Evolutionary conservation across 2,797 vertebrate genomes (phyloP), one percentile per base, ranked within the genome.

Genomic region (Chaunax sp.): DNA sequence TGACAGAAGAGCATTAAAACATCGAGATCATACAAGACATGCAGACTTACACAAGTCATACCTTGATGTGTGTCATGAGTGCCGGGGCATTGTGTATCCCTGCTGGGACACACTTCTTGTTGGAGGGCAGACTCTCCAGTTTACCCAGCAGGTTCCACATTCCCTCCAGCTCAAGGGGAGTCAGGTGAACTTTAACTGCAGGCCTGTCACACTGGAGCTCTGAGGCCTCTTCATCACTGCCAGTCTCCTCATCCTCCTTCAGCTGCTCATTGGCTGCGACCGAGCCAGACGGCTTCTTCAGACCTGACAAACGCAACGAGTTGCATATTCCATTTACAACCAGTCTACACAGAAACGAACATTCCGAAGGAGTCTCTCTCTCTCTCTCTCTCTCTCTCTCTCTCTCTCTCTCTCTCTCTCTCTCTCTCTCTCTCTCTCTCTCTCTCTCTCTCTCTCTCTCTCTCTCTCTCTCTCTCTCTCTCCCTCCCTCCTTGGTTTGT

Each of bases 71-170:
- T 10, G 94, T 92, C 2, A 98, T 95, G 67, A 99, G 95, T 1
- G 96, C 96, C 0, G 96, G 95, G 49, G 96, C 95, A 0, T 99
- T 97, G 84, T 98, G 96, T 14, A 99, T 98, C 40, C 98, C 98
- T 0, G 95, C 94, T n/a, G 98, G 98, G 52, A 99, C 95, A 30
- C 96, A 98, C 77, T 96, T 98, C 93, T 98, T 99, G 87, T 96
- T 95, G 56, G 96, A 92, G 1, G 97, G 97, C 53, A 99, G 92
- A 0, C 96, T 87, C 84, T 98, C 97, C 85, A 99, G 92, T 83
- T 97, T 98, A 55, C 95, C 95, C 78, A 99, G 90, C 16, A 99
- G 95, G 88, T 95, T 97, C 88, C 94, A 95, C 61, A 99, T 92
- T 4, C 97, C 98, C 85, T 98, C 97, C 73, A 97, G 90, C 83